Base-by-base conservation (phyloP, 2,888 invertebrate genomes). In the Thereva unica region DNA sequence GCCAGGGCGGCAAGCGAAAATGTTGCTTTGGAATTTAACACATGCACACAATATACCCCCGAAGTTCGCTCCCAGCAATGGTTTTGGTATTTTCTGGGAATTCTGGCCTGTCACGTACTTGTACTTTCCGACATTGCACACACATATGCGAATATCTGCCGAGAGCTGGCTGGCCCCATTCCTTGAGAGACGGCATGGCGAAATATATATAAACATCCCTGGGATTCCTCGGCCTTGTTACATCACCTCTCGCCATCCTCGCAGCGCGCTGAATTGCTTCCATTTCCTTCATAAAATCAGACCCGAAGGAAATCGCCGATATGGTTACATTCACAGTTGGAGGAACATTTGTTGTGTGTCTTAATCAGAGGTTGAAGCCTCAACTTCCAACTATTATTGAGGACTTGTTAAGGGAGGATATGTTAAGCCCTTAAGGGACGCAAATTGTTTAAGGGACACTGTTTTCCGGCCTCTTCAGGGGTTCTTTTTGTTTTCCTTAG, bases 21-120 rank as follows among this genome's bases (percentile, higher is more conserved):
- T 56, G 38, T 35, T 42, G 44, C 56, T 56, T 44, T 56, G 44
- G 56, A 56, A 56, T 56, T 56, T 56, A 42, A 45, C 56, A 56
- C 56, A 56, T 56, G 56, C 56, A 56, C 56, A 56, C 42, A 44
- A 56, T 56, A 41, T 34, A 56, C 44, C 12, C 44, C 23, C 44
- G 44, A 44, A 56, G 44, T 56, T 44, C 56, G 9, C 23, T 23
- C 23, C 23, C 1, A 23, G 23, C n/a, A 44, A 56, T 44, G 23
- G 44, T 37, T 35, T 44, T 41, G 56, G 56, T 42, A 35, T 34
- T 23, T 44, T 44, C 44, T 35, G 56, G 56, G 44, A 56, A 56
- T 56, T 56, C 56, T 44, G 12, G 42, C 9, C 56, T 56, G 56
- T 56, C 56, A 56, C 56, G 56, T 56, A 45, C 44, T 10, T 37